Conservation (phyloP, 2,113 vertebrate species). For the Mungos mungo region DNA sequence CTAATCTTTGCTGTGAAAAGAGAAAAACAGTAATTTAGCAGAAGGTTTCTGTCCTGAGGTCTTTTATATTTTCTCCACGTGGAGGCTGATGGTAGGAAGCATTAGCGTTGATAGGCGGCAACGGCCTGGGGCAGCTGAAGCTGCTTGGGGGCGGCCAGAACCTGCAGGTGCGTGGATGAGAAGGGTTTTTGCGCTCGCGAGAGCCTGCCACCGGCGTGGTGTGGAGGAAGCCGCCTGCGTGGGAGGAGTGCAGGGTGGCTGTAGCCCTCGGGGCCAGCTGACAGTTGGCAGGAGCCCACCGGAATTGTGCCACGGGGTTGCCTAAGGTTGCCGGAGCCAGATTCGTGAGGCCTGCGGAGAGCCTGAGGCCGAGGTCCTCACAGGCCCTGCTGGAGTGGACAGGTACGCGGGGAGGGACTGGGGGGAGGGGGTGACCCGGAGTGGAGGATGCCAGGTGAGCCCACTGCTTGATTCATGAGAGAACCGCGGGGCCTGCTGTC, state of each 20-base stretch:
- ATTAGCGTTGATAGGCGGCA: neutral
- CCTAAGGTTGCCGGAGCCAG: neutral
- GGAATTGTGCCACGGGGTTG: neutral
- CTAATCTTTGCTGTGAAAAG: neutral
- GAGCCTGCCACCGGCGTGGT: neutral
- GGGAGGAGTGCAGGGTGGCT: neutral
- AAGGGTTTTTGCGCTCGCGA: rapidly evolving
- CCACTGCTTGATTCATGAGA: neutral
- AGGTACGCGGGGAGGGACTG: neutral
- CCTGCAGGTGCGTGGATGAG: rapidly evolving
- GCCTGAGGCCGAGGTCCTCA: too few species aligned
- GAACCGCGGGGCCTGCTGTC: neutral
- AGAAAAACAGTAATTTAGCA: neutral
- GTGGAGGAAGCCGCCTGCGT: neutral
- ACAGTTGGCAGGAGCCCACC: neutral
- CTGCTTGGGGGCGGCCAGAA: neutral
- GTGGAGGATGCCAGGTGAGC: neutral
- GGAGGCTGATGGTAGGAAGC: neutral
- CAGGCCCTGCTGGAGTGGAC: neutral
- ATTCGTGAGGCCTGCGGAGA: rapidly evolving
- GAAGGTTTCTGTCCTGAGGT: neutral
- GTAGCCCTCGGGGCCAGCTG: rapidly evolving
- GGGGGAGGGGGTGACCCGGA: neutral
- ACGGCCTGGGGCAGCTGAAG: neutral
- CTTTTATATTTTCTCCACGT: neutral